Evolutionary conservation across 2,797 vertebrate genomes (phyloP).

Genomic region (Spea hammondii): DNA sequence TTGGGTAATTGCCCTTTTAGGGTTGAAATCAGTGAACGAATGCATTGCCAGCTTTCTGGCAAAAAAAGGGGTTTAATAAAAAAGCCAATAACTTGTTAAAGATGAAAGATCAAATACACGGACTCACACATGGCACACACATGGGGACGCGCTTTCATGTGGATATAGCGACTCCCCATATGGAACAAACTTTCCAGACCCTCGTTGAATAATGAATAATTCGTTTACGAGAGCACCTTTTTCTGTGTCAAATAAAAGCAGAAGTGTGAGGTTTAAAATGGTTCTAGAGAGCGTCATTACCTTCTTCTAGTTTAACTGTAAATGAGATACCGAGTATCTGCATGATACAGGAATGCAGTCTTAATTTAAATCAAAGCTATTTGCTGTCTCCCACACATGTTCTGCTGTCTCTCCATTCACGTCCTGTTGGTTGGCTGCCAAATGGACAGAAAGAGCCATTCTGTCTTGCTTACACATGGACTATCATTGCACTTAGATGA

Average conservation of each 20-base stretch:
- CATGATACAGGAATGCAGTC: conserved; percentile 55
- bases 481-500: conserved; percentile 49
- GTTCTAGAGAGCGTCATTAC: background rate
- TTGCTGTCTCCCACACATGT: conserved; percentile 48
- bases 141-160: conserved; percentile 24
- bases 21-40: too few species aligned
- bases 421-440: conserved; percentile 59
- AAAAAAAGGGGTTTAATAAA: conserved; percentile 10
- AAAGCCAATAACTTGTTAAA: conserved; percentile 26
- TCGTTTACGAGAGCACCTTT: conserved; percentile 1
- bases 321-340: conserved; percentile 43
- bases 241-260: background rate
- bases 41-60: too few species aligned
- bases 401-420: conserved; percentile 56
- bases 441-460: conserved; percentile 58
- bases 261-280: background rate
- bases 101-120: conserved; percentile 29
- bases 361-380: conserved; percentile 57
- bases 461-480: conserved; percentile 49
- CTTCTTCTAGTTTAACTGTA: conserved; percentile 4
- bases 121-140: conserved; percentile 15
- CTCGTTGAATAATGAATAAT: conserved; percentile 16
- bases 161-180: conserved; percentile 1
- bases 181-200: background rate
- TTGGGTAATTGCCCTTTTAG: too few species aligned